Conservation (phyloP, 1,140 invertebrate species). For the Sycophaga agraensis region DNA sequence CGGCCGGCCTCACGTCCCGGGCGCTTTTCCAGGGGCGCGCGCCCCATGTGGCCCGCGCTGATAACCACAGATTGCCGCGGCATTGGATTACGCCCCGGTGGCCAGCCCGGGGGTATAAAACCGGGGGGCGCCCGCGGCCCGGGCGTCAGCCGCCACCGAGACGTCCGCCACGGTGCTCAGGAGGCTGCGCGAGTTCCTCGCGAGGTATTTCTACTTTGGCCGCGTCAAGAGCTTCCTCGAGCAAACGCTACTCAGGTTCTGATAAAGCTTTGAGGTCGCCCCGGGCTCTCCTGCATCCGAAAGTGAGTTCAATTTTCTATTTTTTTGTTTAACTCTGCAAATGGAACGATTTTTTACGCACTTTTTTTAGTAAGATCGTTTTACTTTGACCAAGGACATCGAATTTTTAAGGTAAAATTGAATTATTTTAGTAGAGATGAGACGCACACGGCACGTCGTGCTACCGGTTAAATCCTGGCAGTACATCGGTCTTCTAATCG, state of each 20-base stretch:
- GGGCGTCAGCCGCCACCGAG: constrained; percentile 37
- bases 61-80: constrained; percentile 53
- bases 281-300: too few species aligned
- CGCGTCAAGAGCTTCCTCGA: background rate
- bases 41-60: constrained; percentile 51
- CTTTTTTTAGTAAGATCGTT: too few species aligned
- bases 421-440: constrained; percentile 38
- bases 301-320: too few species aligned
- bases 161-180: background rate
- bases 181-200: background rate
- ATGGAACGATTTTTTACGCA: too few species aligned
- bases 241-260: background rate
- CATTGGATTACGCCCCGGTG: constrained; percentile 46
- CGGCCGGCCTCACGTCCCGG: too few species aligned
- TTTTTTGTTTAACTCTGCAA: too few species aligned
- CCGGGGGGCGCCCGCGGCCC: constrained; percentile 8
- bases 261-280: too few species aligned
- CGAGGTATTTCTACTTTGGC: constrained; percentile 1
- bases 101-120: constrained; percentile 47
- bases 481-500: constrained; percentile 47
- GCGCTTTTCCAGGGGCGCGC: too few species aligned
- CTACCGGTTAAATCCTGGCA: constrained; percentile 51
- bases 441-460: constrained; percentile 46
- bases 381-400: too few species aligned
- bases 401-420: too few species aligned